A percentile compares a stretch with the other conserved stretches of the same genome.
phyloP scores from a whole-genome alignment of 2,797 vertebrate genomes.

The Podarcis lilfordi region DNA sequence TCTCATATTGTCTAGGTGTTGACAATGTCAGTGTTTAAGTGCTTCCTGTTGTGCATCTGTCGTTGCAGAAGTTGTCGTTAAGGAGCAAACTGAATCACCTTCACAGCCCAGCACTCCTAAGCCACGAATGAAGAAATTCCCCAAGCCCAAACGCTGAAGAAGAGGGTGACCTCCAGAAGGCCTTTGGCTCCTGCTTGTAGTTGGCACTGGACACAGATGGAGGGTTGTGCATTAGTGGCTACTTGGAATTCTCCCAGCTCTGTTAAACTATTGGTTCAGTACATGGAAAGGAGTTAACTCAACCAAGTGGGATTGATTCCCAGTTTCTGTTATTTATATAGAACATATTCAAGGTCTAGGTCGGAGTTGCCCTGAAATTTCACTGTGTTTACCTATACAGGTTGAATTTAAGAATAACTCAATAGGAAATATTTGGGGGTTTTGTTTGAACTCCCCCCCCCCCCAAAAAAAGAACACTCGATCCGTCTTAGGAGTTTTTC shows the following conservation, averaged over 20 bases:
- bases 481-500: neutral
- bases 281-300: neutral
- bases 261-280: neutral
- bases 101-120: neutral
- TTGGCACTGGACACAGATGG: neutral
- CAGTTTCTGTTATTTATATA: constrained; percentile 1
- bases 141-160: constrained; percentile 28
- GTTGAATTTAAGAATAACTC: neutral
- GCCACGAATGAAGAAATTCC: constrained; percentile 7
- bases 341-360: neutral
- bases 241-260: neutral
- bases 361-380: neutral
- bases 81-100: neutral
- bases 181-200: constrained; percentile 1
- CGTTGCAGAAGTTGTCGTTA: neutral
- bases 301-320: neutral
- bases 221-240: neutral
- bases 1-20: neutral
- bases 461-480: neutral
- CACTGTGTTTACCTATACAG: neutral
- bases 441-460: neutral
- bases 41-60: neutral
- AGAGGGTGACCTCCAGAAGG: neutral
- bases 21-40: neutral
- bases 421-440: neutral